Evolutionary conservation across 2,797 vertebrate species (phyloP), one percentile per base, ranked within the genome.

Genomic region (Dipus sagitta): DNA sequence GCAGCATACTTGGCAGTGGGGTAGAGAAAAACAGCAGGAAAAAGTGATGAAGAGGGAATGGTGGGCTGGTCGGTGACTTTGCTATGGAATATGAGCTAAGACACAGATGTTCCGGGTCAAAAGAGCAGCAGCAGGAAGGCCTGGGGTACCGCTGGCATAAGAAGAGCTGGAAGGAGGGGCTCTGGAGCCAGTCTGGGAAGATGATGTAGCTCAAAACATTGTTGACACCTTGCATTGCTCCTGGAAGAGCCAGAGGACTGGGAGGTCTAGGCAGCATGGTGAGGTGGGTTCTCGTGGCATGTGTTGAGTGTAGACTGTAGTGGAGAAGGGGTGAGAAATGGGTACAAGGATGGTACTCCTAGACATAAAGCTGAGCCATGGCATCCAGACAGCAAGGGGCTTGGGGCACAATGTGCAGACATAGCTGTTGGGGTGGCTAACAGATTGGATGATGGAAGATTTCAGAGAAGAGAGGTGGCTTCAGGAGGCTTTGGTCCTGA

Each of bases 121-220:
- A 62, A 30, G 8, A 17, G 21, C 32, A 32, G 75, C 30, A 70
- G 80, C 54, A 42, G 30, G 76, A 54, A 64, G 67, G n/a, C 2
- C 18, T 4, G 2, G 28, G 32, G 65, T 30, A 2, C 24, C 9
- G 65, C 65, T 12, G 24, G 47, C 18, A 20, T 1, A 0, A 34
- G 58, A 13, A 81, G 30, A 15, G 4, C 30, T 21, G n/a, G 62
- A 17, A n/a, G 28, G 54, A 58, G 13, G 54, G 54, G 13, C 17
- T 58, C 54, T 58, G 54, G 54, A 58, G 13, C 54, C 17, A 17
- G 17, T 58, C 21, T 30, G 21, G 75, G 26, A 1, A 0, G 34
- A 9, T 11, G n/a, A 6, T 32, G 3, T 0, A 42, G n/a, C 13
- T 30, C 17, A 2, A 3, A 6, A 1, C 54, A 58, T 6, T 12